Evolutionary conservation across 2,888 invertebrate species (phyloP).

Genomic region (Bellardia bayeri): DNA sequence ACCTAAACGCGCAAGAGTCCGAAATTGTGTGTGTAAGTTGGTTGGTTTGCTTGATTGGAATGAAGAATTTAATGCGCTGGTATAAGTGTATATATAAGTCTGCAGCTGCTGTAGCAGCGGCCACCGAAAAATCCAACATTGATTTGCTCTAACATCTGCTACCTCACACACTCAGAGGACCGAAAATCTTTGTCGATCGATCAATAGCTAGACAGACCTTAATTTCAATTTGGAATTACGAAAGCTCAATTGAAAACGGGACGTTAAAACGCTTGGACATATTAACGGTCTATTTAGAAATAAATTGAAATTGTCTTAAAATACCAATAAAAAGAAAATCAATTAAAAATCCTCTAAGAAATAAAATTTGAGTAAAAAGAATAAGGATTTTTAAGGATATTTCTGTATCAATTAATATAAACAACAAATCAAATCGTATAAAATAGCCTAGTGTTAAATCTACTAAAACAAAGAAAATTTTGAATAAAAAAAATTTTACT

Average conservation of each 20-base stretch:
- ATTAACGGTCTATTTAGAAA: conserved; percentile 54
- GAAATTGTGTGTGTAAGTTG: conserved; percentile 9
- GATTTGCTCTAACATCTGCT: conserved; percentile 48
- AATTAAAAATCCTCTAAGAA: conserved; percentile 43
- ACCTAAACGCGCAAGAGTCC: conserved; percentile 38
- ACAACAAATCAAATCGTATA: not conserved
- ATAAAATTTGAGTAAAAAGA: not conserved
- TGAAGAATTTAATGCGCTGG: conserved; percentile 22
- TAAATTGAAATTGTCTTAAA: not conserved
- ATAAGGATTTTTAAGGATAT: conserved; percentile 65
- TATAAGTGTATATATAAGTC: conserved; percentile 24
- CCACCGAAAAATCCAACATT: conserved; percentile 46
- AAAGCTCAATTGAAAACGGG: conserved; percentile 84
- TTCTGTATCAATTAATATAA: conserved; percentile 4
- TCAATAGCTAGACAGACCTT: conserved; percentile 77
- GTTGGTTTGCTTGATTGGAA: conserved; percentile 26
- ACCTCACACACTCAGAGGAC: conserved; percentile 44
- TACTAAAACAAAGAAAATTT: not conserved
- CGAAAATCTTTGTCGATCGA: conserved; percentile 64
- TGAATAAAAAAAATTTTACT: not conserved
- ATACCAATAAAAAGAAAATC: conserved; percentile 2
- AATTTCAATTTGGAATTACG: conserved; percentile 83
- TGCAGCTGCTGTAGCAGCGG: conserved; percentile 30
- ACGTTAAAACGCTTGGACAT: conserved; percentile 84
- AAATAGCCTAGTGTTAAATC: not conserved